Base-by-base conservation (phyloP, 1,140 invertebrate species). In the Tetraneura akinire region DNA sequence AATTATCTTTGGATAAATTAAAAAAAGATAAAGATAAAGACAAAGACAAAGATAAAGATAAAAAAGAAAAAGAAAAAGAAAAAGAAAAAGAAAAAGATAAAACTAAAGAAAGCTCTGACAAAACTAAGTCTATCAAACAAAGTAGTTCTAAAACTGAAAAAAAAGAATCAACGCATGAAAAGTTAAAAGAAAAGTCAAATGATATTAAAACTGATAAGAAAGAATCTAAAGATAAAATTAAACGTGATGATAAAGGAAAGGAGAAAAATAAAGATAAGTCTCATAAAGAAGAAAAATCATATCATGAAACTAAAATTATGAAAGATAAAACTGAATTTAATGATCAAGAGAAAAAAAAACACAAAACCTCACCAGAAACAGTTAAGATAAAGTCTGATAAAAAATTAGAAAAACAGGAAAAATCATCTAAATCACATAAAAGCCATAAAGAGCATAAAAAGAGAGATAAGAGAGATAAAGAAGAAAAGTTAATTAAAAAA, bases 401-500 rank as follows among this genome's bases (percentile, higher is more conserved):
- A 88, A 82, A 87, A 87, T 85, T 86, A 86, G 83, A 88, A 87
- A 84, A 88, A 87, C 82, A 84, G 86, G 76, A 87, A 88, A 85
- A 57, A 82, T 55, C 42, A 53, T 47, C 60, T 18, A 80, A 80
- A 60, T 64, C 45, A 9, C 47, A 68, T 71, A 80, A 71, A 81
- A 78, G 42, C 26, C 76, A 80, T 71, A 82, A 66, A 42, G 83
- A 81, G 85, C 74, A 78, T 47, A 83, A 57, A 83, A 82, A 73
- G 21, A 82, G 76, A 81, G 47, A 82, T 81, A 60, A 81, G 85
- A 68, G 85, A 86, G 42, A 86, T 84, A 8, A 86, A 86, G 71
- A 83, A 83, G 14, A 84, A 83, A 80, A 82, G 83, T 16, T 82
- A 83, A 16, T 66, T 80, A 14, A 66, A 78, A 37, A 80, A 66